Evolutionary conservation across 2,113 vertebrate genomes (phyloP).

Genomic region (Uria lomvia): DNA sequence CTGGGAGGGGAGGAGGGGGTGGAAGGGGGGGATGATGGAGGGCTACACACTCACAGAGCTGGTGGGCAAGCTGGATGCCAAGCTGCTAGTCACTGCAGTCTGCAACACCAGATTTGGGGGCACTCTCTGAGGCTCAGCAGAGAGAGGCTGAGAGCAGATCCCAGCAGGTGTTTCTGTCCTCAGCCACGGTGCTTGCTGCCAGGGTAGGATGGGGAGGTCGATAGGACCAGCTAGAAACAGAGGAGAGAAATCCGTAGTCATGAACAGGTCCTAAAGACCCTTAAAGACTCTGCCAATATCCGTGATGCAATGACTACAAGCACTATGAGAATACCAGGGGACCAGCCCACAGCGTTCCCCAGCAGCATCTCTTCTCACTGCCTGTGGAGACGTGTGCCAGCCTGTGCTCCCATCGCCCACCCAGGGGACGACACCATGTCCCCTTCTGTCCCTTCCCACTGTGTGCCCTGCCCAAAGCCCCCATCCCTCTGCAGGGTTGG

Average conservation of each 20-base stretch:
- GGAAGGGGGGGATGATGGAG: too few relatives aligned
- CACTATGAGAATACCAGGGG: background rate
- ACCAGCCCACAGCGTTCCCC: background rate
- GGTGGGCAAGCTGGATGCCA: background rate
- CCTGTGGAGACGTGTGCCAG: background rate
- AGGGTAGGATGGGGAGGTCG: background rate
- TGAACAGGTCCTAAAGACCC: background rate
- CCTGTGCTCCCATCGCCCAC: background rate
- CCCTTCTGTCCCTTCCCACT: background rate
- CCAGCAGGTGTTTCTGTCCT: background rate
- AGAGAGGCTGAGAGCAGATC: background rate
- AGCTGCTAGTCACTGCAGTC: background rate
- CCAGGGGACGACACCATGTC: too few relatives aligned
- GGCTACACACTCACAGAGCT: background rate
- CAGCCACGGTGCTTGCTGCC: background rate
- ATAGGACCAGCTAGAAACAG: background rate
- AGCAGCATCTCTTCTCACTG: background rate
- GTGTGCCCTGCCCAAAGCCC: fast-evolving
- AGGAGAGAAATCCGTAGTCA: background rate
- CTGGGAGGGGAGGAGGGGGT: background rate
- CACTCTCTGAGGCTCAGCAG: background rate
- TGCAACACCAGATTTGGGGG: background rate
- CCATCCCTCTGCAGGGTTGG: background rate
- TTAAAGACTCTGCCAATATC: background rate
- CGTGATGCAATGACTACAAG: background rate